A percentile compares a stretch with the other conserved stretches of the same genome.
Conservation (phyloP, 2,888 invertebrate species). For the Eilema griseolum region DNA sequence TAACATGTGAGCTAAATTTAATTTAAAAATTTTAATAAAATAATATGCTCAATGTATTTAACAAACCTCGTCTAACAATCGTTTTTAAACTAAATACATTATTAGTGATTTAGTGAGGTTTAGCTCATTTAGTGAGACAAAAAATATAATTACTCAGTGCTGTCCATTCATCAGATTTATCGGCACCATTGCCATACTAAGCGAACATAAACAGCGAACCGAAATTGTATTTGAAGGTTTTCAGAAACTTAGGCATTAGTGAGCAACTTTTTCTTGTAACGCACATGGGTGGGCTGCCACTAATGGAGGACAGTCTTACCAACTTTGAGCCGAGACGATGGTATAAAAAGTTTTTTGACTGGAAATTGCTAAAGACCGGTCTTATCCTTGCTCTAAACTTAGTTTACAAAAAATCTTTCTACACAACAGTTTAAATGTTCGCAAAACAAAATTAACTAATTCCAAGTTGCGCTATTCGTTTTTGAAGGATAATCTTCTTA, state of each 20-base stretch:
- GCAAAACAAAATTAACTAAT: constrained; percentile 21
- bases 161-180: not conserved
- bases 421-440: constrained; percentile 8
- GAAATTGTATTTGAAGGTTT: constrained; percentile 78
- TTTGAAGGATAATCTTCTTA: constrained; percentile 6
- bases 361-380: constrained; percentile 69
- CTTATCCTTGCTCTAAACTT: constrained; percentile 64
- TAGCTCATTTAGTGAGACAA: too few species aligned
- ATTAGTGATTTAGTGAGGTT: too few species aligned
- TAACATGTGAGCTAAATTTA: too few species aligned
- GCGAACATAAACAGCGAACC: constrained; percentile 46
- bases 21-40: not conserved
- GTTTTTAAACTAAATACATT: too few species aligned
- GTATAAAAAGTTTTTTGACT: constrained; percentile 62
- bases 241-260: constrained; percentile 78
- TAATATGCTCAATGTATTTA: too few species aligned
- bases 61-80: too few species aligned
- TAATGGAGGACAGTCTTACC: constrained; percentile 77
- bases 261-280: constrained; percentile 75
- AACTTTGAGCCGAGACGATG: constrained; percentile 60
- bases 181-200: constrained; percentile 42
- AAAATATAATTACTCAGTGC: too few species aligned
- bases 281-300: constrained; percentile 77
- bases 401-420: constrained; percentile 53
- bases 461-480: constrained; percentile 3